Conservation (phyloP, 1,140 invertebrate species). For the Babylonia areolata region DNA sequence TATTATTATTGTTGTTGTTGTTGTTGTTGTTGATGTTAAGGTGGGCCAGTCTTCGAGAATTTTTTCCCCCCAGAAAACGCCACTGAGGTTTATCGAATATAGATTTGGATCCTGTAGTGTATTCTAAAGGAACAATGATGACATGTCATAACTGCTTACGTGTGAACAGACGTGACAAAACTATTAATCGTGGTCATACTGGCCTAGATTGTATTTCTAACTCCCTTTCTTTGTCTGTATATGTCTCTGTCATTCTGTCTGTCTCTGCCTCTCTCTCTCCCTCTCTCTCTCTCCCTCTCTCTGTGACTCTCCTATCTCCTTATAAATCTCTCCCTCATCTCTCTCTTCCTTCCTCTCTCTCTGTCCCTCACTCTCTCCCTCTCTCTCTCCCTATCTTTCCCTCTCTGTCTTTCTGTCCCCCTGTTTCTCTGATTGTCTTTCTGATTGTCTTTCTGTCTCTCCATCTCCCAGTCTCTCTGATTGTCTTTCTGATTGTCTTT, state of each 20-base stretch:
- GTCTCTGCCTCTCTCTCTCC: slow-evolving; percentile 14
- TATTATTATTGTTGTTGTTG: too few species aligned
- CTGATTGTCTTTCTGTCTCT: slow-evolving; percentile 11
- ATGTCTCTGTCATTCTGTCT: slow-evolving; percentile 13
- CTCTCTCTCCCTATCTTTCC: background rate
- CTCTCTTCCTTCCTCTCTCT: background rate
- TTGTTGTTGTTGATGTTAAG: too few species aligned
- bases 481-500: background rate
- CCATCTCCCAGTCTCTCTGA: slow-evolving; percentile 20
- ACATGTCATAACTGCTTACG: too few species aligned
- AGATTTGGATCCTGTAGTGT: too few species aligned
- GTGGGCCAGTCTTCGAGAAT: too few species aligned
- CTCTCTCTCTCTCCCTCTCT: background rate
- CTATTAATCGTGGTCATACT: too few species aligned
- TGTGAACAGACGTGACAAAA: too few species aligned
- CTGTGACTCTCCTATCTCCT: background rate
- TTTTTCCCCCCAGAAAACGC: too few species aligned
- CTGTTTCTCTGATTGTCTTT: background rate
- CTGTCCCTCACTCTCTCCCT: background rate
- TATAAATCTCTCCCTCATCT: too few species aligned
- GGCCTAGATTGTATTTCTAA: background rate
- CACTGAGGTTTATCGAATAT: too few species aligned
- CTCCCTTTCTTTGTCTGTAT: background rate
- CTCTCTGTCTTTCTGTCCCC: slow-evolving; percentile 26
- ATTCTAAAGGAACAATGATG: too few species aligned